These are phyloP conservation scores for Sycophaga agraensis DNA, from an alignment of 1,140 invertebrate species.

Conservation along the genomic window DNA sequence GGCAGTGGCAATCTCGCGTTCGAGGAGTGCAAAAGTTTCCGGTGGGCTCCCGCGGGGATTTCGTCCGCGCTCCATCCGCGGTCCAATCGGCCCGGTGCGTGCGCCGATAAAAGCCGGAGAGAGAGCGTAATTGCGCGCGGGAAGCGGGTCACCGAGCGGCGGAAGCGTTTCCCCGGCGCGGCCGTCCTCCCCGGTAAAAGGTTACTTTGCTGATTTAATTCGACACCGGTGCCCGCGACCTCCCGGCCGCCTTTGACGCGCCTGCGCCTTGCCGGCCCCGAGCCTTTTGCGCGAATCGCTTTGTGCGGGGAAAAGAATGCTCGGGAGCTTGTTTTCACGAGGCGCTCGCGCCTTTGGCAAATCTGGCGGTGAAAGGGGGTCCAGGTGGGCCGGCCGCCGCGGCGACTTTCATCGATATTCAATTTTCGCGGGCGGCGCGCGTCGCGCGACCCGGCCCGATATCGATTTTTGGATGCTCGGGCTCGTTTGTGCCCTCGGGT, in stretches of 20 bases:
- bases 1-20: background rate
- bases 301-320: no score
- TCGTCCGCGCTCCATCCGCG: background rate
- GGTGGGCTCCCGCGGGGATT: conserved; percentile 11
- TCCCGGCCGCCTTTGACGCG: no score
- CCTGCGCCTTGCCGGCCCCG: no score
- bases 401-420: conserved; percentile 21
- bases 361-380: no score
- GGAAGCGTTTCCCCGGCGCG: no score
- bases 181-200: no score
- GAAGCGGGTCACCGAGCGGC: conserved; percentile 12
- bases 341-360: no score
- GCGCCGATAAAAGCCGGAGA: conserved; percentile 8
- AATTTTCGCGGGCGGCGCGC: conserved; percentile 5
- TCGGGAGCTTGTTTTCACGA: no score
- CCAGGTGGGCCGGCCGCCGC: no score
- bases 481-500: background rate
- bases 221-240: no score
- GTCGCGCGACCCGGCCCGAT: background rate
- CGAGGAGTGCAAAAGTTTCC: background rate
- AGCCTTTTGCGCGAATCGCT: no score
- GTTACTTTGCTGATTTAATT: conserved; percentile 1
- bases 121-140: conserved; percentile 11
- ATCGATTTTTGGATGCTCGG: conserved; percentile 19
- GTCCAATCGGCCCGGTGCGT: background rate